Evolutionary conservation across 2,113 vertebrate species (phyloP).

Genomic region (Pogona vitticeps): DNA sequence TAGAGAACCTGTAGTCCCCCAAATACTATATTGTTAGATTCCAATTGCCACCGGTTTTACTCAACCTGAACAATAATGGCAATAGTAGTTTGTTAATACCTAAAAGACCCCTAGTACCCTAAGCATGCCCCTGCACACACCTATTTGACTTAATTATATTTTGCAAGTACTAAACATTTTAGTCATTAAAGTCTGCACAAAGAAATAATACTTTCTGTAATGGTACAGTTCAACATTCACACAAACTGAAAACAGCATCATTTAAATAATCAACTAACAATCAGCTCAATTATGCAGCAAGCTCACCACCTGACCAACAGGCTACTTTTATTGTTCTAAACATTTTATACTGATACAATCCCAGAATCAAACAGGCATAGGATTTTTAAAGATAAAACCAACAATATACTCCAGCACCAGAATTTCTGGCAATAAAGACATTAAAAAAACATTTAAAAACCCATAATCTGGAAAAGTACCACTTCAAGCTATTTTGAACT

Average conservation of each 20-base stretch:
- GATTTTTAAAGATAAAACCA: slow-evolving; percentile 4
- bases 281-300: not conserved
- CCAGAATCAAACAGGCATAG: not conserved
- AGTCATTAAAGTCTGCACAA: not conserved
- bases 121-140: not conserved
- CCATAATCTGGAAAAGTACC: not conserved
- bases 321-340: not conserved
- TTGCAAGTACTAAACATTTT: not conserved
- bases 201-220: not conserved
- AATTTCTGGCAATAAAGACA: not conserved
- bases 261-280: not conserved
- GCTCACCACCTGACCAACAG: not conserved
- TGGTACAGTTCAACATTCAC: not conserved
- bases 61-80: too few species aligned
- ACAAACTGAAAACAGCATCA: not conserved
- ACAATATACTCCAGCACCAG: not conserved
- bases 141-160: not conserved
- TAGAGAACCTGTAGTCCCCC: too few species aligned
- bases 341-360: not conserved
- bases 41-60: too few species aligned
- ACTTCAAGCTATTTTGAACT: not conserved
- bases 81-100: too few species aligned
- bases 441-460: not conserved
- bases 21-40: too few species aligned
- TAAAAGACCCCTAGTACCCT: too few species aligned